phyloP scores from a whole-genome alignment of 2,797 vertebrate species.

The Geotrypetes seraphini region DNA sequence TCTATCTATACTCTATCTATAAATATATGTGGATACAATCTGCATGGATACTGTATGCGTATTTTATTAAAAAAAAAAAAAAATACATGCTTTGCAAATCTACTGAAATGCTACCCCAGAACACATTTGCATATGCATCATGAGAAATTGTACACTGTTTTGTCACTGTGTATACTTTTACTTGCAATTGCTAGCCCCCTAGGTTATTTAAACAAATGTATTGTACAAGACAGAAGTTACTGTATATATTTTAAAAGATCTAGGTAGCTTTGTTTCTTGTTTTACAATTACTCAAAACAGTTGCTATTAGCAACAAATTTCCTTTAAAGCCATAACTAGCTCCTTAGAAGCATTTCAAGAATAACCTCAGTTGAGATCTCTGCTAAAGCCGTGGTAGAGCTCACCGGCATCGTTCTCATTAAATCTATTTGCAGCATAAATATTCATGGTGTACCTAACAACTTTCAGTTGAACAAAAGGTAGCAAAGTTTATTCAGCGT shows the following conservation, averaged over 20 bases:
- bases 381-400: constrained; percentile 3
- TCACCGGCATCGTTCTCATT: neutral
- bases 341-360: constrained; percentile 13
- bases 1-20: too few species aligned
- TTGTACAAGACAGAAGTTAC: constrained; percentile 19
- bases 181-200: constrained; percentile 4
- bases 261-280: constrained; percentile 14
- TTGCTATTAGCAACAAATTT: constrained; percentile 19
- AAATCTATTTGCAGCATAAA: neutral
- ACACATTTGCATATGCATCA: too few species aligned
- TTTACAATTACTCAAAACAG: constrained; percentile 22
- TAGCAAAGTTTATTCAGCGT: too few species aligned
- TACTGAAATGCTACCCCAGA: too few species aligned
- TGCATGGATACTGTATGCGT: too few species aligned
- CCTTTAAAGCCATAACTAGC: constrained; percentile 19
- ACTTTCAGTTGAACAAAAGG: too few species aligned
- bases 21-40: too few species aligned
- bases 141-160: too few species aligned
- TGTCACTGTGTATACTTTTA: constrained; percentile 18
- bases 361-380: constrained; percentile 13
- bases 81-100: too few species aligned
- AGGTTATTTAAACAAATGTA: constrained; percentile 13
- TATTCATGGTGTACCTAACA: too few species aligned
- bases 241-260: constrained; percentile 16
- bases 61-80: too few species aligned